Conservation (phyloP, 2,797 vertebrate genomes). For the Nyctalus aviator region DNA sequence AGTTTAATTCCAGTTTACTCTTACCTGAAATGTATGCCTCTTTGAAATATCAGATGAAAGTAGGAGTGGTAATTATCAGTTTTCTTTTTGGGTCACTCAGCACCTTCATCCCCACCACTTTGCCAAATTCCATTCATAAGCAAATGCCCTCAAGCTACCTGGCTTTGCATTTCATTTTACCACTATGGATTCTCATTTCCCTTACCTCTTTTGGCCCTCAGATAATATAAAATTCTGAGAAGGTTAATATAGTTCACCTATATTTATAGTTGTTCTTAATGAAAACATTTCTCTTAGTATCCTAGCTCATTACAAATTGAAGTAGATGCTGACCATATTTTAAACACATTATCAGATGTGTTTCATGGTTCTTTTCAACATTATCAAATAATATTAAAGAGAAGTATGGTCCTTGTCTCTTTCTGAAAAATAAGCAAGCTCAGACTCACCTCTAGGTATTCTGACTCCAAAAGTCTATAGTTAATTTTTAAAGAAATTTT, state of each 20-base stretch:
- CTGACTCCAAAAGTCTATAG: neutral
- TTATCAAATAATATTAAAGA: neutral
- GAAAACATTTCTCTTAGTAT: neutral
- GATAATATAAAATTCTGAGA: neutral
- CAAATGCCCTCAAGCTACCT: neutral
- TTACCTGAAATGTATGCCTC: neutral
- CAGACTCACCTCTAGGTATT: neutral
- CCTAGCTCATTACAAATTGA: neutral
- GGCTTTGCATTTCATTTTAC: neutral
- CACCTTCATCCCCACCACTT: neutral
- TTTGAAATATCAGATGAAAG: neutral
- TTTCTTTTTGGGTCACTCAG: neutral
- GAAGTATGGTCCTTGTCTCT: neutral
- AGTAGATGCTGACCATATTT: neutral
- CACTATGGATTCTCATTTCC: neutral
- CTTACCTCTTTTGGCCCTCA: too few species aligned
- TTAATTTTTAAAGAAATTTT: neutral
- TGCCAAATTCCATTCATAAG: neutral
- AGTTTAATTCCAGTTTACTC: neutral
- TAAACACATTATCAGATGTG: neutral
- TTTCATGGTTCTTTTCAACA: neutral
- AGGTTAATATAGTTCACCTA: neutral
- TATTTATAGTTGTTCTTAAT: neutral
- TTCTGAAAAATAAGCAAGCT: neutral
- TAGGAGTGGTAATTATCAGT: neutral